A percentile compares a stretch with the other conserved stretches of the same genome.
Conservation (phyloP, 2,113 vertebrate species). For the Anolis sagrei region DNA sequence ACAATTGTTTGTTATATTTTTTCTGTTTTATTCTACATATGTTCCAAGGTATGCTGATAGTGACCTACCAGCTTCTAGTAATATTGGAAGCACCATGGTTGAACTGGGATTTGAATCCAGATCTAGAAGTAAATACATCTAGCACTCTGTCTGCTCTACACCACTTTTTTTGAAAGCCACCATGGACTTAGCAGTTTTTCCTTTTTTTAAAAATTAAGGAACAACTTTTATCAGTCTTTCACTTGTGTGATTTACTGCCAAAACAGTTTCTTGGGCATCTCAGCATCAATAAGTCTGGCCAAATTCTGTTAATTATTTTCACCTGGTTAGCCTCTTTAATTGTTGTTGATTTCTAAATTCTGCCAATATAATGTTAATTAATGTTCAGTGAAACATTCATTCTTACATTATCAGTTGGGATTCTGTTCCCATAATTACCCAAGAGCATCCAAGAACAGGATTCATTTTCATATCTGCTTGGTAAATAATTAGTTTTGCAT, state of each 20-base stretch:
- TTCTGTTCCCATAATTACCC: slow-evolving; percentile 32
- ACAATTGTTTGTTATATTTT: too few species aligned
- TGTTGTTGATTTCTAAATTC: slow-evolving; percentile 27
- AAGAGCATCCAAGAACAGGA: slow-evolving; percentile 2
- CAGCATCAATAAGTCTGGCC: slow-evolving; percentile 12
- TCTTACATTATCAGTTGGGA: slow-evolving; percentile 21
- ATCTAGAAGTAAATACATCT: too few species aligned
- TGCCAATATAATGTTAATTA: slow-evolving; percentile 28
- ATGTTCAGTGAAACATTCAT: slow-evolving; percentile 18
- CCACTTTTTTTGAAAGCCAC: neutral
- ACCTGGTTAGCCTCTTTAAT: slow-evolving; percentile 36
- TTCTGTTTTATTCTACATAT: neutral
- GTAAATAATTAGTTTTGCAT: slow-evolving; percentile 19
- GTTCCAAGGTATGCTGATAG: neutral
- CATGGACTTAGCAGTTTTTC: neutral
- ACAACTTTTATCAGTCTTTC: neutral
- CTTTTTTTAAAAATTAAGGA: neutral
- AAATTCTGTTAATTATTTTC: slow-evolving; percentile 31
- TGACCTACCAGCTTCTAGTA: neutral
- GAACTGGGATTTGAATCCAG: neutral
- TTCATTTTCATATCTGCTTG: slow-evolving; percentile 32
- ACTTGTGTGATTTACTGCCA: slow-evolving; percentile 1
- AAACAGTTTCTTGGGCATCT: slow-evolving; percentile 14
- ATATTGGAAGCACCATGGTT: neutral
- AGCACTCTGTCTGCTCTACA: too few species aligned